Conservation (phyloP, 2,113 vertebrate species). For the Bostrychus sinensis region DNA sequence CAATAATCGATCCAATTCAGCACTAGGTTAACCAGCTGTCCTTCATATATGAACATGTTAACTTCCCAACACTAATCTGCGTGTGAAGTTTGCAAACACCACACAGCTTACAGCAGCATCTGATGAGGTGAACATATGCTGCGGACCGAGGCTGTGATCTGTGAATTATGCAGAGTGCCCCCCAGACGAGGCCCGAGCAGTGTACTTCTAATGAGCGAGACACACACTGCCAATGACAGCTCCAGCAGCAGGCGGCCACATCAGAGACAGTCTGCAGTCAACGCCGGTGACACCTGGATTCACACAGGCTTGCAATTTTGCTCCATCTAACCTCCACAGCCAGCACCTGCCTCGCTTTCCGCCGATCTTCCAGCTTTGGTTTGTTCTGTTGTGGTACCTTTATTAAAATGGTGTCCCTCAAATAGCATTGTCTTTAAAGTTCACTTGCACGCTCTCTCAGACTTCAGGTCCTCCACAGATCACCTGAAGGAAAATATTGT, state of each 20-base stretch:
- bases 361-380: background rate
- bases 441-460: too few species aligned
- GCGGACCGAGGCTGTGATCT: constrained; percentile 41
- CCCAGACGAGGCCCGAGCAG: constrained; percentile 36
- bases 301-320: constrained; percentile 29
- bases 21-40: background rate
- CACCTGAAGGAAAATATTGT: too few species aligned
- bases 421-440: too few species aligned
- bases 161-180: constrained; percentile 53
- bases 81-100: constrained; percentile 13
- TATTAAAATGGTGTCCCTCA: too few species aligned
- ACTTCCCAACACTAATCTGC: background rate
- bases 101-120: background rate
- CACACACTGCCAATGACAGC: constrained; percentile 46
- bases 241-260: constrained; percentile 34
- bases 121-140: constrained; percentile 8
- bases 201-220: constrained; percentile 53
- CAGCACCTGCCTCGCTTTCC: background rate
- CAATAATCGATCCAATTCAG: background rate
- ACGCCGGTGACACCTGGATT: constrained; percentile 58
- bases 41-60: background rate
- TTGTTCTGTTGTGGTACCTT: too few species aligned
- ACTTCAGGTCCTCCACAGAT: too few species aligned
- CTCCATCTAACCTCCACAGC: constrained; percentile 10
- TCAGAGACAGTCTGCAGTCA: constrained; percentile 63